These are phyloP conservation scores for Channallabes apus DNA, from an alignment of 2,797 vertebrate genomes.

Conservation along the genomic window DNA sequence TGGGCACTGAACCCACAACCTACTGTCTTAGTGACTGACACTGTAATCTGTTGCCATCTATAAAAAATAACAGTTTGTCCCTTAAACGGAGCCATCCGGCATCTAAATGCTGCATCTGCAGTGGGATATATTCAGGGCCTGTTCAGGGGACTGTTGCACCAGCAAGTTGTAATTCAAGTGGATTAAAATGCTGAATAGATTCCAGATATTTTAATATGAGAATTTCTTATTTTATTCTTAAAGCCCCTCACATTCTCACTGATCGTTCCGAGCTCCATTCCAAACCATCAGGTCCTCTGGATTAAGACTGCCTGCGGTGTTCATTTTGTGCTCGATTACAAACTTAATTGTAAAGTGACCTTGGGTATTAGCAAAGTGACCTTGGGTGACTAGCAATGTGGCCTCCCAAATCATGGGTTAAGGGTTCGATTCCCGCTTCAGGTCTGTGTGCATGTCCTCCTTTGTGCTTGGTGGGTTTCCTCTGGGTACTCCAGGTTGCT, in stretches of 20 bases:
- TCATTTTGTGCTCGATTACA: not conserved
- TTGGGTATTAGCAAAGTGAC: not conserved
- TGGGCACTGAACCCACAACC: constrained; percentile 46
- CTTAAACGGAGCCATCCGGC: constrained; percentile 21
- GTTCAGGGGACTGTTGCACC: not conserved
- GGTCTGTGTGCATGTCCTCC: too few relatives aligned
- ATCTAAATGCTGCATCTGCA: constrained; percentile 5
- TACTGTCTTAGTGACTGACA: constrained; percentile 43
- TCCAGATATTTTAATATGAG: not conserved
- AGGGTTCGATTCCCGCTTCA: too few relatives aligned
- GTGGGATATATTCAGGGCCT: not conserved
- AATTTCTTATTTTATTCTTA: not conserved
- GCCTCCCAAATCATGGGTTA: too few relatives aligned
- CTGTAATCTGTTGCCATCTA: constrained; percentile 46
- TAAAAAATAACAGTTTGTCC: constrained; percentile 40
- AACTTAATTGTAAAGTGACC: not conserved
- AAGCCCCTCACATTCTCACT: not conserved
- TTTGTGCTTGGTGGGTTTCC: too few relatives aligned
- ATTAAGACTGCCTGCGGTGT: too few relatives aligned
- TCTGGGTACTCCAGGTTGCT: too few relatives aligned
- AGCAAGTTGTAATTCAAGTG: not conserved
- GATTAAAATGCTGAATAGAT: not conserved
- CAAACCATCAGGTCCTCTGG: not conserved
- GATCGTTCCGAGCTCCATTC: not conserved
- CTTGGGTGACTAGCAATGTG: too few relatives aligned